phyloP scores from a whole-genome alignment of 2,113 vertebrate genomes.

The Chaetura pelagica region DNA sequence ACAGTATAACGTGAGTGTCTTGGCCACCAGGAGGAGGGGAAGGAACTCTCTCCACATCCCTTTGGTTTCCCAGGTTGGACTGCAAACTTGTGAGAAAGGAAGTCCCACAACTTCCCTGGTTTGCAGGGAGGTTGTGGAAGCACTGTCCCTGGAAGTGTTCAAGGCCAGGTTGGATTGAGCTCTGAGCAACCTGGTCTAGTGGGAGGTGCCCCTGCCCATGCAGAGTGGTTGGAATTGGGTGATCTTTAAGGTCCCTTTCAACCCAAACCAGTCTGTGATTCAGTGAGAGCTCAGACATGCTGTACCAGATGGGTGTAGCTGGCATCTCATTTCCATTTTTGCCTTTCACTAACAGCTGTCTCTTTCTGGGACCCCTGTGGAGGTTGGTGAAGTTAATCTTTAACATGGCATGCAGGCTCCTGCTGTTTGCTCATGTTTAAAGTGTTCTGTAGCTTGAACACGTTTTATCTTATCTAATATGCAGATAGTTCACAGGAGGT shows the following conservation, averaged over 20 bases:
- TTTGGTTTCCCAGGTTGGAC: not conserved
- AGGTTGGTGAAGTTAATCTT: not conserved
- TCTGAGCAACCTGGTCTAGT: no score
- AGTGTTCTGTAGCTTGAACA: not conserved
- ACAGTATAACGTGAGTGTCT: conserved; percentile 95
- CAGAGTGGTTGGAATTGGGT: no score
- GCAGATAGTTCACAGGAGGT: not conserved
- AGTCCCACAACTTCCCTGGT: no score
- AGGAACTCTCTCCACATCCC: not conserved
- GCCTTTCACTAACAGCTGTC: not conserved
- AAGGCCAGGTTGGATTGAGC: no score
- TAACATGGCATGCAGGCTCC: not conserved
- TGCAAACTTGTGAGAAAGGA: not conserved
- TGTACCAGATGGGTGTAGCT: not conserved
- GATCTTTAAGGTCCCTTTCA: no score
- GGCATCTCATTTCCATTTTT: not conserved
- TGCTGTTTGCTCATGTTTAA: not conserved
- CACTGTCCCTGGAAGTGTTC: no score
- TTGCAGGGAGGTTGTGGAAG: no score
- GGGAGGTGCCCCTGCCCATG: no score
- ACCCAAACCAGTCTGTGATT: no score
- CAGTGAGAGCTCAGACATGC: not conserved
- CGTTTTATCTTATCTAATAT: conserved; percentile 1
- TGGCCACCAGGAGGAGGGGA: fast-evolving
- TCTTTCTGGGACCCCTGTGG: not conserved